Conservation (phyloP, 2,113 vertebrate species). For the Ailuropoda melanoleuca region DNA sequence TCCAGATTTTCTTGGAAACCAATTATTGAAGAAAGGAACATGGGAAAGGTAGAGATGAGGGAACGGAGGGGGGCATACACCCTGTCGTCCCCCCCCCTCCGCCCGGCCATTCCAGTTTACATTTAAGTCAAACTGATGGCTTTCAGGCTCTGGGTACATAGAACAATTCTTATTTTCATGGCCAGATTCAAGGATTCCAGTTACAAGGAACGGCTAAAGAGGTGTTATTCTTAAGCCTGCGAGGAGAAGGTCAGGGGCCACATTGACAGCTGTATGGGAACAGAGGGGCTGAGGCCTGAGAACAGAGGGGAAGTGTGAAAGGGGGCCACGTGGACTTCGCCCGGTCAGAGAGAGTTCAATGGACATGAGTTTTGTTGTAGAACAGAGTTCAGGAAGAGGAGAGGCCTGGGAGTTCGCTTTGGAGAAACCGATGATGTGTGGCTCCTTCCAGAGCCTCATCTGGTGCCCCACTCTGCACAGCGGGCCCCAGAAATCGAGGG, state of each 20-base stretch:
- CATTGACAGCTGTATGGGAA: not conserved
- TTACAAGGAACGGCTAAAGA: not conserved
- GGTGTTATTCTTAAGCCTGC: not conserved
- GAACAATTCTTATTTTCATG: slow-evolving; percentile 41
- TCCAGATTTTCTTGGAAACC: not conserved
- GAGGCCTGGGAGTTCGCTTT: not conserved
- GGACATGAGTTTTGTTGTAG: not conserved
- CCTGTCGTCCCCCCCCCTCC: accelerated
- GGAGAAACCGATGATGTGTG: too few species aligned
- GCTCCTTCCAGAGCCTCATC: not conserved
- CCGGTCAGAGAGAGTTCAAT: not conserved
- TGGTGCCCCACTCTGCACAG: not conserved
- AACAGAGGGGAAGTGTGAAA: not conserved
- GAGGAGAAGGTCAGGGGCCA: not conserved
- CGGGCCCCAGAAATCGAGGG: not conserved
- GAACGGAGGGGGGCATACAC: not conserved
- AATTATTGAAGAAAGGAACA: not conserved
- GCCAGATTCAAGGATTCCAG: slow-evolving; percentile 52
- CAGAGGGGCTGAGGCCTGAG: not conserved
- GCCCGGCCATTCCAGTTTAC: not conserved
- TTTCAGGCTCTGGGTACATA: not conserved
- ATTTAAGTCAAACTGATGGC: not conserved
- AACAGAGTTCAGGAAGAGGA: not conserved
- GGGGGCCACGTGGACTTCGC: not conserved
- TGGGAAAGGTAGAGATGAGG: not conserved